Evolutionary conservation across 2,113 vertebrate species (phyloP).

Genomic region (Zootoca vivipara): DNA sequence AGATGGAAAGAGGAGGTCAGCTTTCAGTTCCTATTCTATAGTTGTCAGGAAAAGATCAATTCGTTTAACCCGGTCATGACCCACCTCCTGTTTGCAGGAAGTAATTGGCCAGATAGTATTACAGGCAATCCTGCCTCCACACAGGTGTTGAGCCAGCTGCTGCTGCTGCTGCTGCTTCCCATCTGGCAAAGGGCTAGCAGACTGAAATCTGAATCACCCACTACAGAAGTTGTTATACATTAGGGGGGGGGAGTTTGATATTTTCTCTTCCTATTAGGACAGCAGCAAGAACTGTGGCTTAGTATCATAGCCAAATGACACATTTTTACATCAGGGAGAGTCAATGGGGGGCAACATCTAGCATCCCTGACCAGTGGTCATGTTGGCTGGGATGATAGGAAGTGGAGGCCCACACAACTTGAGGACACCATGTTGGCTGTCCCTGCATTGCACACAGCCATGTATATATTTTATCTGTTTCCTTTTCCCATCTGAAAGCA

Average conservation of each 20-base stretch:
- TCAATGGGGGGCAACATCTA: too few species aligned
- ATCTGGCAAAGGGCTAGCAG: not conserved
- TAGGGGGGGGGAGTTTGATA: not conserved
- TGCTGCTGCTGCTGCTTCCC: conserved; percentile 12
- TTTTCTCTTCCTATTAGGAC: not conserved
- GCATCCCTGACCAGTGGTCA: too few species aligned
- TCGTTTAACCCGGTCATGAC: conserved; percentile 61
- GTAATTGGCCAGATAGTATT: conserved; percentile 56
- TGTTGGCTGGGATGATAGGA: too few species aligned
- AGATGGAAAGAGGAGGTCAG: conserved; percentile 49
- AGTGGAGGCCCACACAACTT: too few species aligned
- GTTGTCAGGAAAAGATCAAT: conserved; percentile 57
- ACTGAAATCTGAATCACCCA: not conserved
- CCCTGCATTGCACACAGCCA: not conserved
- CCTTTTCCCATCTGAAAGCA: not conserved
- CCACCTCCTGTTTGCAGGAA: conserved; percentile 48
- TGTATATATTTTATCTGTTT: not conserved
- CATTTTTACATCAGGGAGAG: too few species aligned
- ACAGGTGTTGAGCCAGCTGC: conserved; percentile 54
- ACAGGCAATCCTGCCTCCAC: conserved; percentile 8
- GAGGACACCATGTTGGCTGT: too few species aligned
- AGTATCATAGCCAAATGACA: not conserved
- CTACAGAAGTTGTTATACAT: not conserved
- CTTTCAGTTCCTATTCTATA: conserved; percentile 48
- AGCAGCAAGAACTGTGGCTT: not conserved